phyloP scores from a whole-genome alignment of 2,888 invertebrate species.

The Erynnis tages region DNA sequence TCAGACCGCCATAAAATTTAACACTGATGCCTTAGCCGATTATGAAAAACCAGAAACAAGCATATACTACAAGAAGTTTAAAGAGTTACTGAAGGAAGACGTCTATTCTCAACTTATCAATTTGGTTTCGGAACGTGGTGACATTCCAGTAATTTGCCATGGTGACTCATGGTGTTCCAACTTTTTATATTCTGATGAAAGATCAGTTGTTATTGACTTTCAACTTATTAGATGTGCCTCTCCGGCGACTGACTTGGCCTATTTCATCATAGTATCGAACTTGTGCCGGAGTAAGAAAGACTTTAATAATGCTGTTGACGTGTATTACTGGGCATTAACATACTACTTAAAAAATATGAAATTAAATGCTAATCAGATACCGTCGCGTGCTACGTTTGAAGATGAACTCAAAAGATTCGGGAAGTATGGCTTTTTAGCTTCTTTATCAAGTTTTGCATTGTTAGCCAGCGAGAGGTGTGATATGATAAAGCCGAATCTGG shows the following conservation, averaged over 20 bases:
- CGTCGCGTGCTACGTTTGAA: conserved; percentile 43
- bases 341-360: conserved; percentile 53
- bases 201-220: conserved; percentile 51
- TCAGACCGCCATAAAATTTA: conserved; percentile 44
- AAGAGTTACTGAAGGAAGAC: conserved; percentile 40
- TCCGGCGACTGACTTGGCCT: conserved; percentile 47
- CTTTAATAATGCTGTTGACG: conserved; percentile 43
- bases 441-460: conserved; percentile 47
- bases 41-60: conserved; percentile 43
- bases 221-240: conserved; percentile 51
- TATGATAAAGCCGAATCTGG: conserved; percentile 37
- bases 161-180: conserved; percentile 59
- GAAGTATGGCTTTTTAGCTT: conserved; percentile 46
- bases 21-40: conserved; percentile 43
- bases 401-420: conserved; percentile 50
- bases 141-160: conserved; percentile 48
- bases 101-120: conserved; percentile 45
- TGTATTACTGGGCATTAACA: conserved; percentile 44
- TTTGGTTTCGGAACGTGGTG: conserved; percentile 36
- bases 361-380: conserved; percentile 40
- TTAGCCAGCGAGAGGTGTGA: conserved; percentile 47
- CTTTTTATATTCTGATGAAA: conserved; percentile 46
- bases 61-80: conserved; percentile 49
- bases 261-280: conserved; percentile 38
- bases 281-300: conserved; percentile 45